These are phyloP conservation scores for Pimpla rufipes DNA, from an alignment of 2,888 invertebrate genomes.

Conservation along the genomic window DNA sequence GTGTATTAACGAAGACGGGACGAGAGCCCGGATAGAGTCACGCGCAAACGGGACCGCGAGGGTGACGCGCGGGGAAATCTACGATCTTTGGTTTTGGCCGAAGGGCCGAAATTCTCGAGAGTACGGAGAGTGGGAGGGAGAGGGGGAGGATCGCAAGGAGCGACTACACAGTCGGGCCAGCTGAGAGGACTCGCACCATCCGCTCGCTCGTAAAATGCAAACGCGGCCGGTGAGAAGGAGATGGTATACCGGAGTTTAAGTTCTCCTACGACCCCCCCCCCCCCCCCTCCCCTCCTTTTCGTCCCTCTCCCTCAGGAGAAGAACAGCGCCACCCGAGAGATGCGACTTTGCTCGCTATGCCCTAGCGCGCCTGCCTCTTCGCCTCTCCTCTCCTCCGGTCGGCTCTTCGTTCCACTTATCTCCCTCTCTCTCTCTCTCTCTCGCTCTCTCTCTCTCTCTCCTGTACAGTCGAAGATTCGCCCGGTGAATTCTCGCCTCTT, in stretches of 20 bases:
- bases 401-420: slow-evolving; percentile 36
- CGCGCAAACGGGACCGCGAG: neutral
- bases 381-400: neutral
- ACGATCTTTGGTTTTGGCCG: slow-evolving; percentile 53
- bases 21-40: slow-evolving; percentile 3
- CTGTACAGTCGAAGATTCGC: slow-evolving; percentile 33
- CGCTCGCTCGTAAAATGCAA: slow-evolving; percentile 84
- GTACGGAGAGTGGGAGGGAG: neutral
- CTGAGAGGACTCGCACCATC: slow-evolving; percentile 62
- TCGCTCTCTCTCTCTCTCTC: slow-evolving; percentile 36
- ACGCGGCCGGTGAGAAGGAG: slow-evolving; percentile 76
- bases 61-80: slow-evolving; percentile 49
- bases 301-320: slow-evolving; percentile 52
- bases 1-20: neutral
- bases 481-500: slow-evolving; percentile 63
- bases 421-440: slow-evolving; percentile 46
- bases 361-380: slow-evolving; percentile 53
- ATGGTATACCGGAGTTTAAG: slow-evolving; percentile 77
- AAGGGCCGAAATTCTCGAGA: slow-evolving; percentile 67
- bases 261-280: slow-evolving; percentile 77
- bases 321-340: slow-evolving; percentile 39
- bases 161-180: slow-evolving; percentile 31
- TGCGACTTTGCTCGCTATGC: slow-evolving; percentile 63
- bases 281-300: slow-evolving; percentile 55
- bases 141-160: slow-evolving; percentile 1